Base-by-base conservation (phyloP, 2,888 invertebrate genomes). In the Balanococcus diminutus region DNA sequence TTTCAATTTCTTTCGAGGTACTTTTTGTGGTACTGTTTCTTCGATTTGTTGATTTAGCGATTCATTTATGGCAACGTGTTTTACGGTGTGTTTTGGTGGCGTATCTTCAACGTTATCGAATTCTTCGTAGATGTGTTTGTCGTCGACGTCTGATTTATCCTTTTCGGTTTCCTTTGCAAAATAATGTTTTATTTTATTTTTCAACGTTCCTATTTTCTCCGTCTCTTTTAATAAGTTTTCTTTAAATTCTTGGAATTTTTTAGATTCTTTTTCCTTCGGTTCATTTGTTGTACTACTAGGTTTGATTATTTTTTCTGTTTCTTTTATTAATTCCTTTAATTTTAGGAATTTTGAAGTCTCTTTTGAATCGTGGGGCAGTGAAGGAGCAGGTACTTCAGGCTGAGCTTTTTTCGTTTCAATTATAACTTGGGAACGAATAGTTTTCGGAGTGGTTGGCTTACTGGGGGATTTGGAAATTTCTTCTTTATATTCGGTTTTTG, bases 71-170 rank as follows among this genome's bases (percentile, higher is more conserved):
- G 31, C 19, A 9, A 22, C 89, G 88, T 84, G 91, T 90, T 16
- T 90, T 90, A 92, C 92, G 91, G 89, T 92, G 90, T 86, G 92
- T 89, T 87, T 91, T 90, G n/a, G 91, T 89, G 0, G 91, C 89
- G 31, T 32, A 9, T 28, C 19, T 51, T 61, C 61, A 0, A n/a
- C 28, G 19, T 56, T 83, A 25, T 39, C 61, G 16, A 46, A 39
- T 42, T 61, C 84, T 84, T 84, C 84, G 32, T 83, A 67, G 25
- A 72, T 84, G 39, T 61, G 39, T 39, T 31, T 36, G 32, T 36
- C 72, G 14, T 84, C 72, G 19, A n/a, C 11, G 28, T 72, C 42
- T 25, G 28, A 31, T 31, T 51, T 39, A 28, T 39, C 22, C 22
- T 36, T 22, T 1, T 28, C 22, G 11, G 8, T 3, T 19, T 42